phyloP scores from a whole-genome alignment of 2,797 vertebrate genomes.

The Psittacula echo region DNA sequence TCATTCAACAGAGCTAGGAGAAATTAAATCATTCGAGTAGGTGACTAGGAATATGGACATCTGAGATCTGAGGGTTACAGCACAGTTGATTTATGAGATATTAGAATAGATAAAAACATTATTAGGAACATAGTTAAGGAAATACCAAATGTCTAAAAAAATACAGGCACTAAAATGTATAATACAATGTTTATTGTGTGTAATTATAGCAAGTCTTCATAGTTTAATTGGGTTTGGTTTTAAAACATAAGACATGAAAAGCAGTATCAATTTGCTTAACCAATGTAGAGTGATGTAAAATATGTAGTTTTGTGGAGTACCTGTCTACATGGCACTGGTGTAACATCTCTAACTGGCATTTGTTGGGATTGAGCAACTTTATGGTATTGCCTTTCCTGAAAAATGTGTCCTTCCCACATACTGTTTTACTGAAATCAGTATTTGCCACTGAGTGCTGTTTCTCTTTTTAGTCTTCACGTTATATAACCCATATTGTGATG shows the following conservation, averaged over 20 bases:
- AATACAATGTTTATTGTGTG: neutral
- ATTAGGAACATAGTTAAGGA: neutral
- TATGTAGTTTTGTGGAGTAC: neutral
- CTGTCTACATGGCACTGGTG: neutral
- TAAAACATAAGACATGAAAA: neutral
- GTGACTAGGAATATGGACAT: neutral
- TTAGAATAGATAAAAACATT: neutral
- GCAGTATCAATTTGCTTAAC: neutral
- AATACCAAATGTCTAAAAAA: neutral
- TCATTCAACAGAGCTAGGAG: neutral
- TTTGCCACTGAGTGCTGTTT: neutral
- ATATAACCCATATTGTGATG: neutral
- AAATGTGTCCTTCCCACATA: neutral
- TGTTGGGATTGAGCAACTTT: neutral
- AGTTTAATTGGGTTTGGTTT: neutral
- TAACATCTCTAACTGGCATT: neutral
- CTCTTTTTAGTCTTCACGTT: neutral
- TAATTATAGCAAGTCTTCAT: neutral
- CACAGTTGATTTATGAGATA: neutral
- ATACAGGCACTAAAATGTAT: neutral
- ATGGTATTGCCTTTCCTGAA: neutral
- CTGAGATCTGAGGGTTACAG: neutral
- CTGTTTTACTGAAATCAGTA: constrained; percentile 1
- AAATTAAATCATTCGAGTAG: neutral
- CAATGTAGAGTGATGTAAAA: neutral